phyloP scores from a whole-genome alignment of 2,797 vertebrate species.

The Lithobates sylvaticus region DNA sequence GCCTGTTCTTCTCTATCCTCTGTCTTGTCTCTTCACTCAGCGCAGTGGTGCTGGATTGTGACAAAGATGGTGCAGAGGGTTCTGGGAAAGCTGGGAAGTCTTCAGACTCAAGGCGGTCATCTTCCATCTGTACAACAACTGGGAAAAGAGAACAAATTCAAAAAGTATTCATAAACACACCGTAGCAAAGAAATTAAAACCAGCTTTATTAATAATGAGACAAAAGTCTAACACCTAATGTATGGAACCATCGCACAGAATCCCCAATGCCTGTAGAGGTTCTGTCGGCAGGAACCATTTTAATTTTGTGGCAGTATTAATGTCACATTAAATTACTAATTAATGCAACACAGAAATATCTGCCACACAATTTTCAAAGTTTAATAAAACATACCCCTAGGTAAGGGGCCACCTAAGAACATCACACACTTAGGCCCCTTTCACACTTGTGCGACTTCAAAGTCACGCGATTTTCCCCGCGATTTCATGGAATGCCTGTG shows the following conservation, averaged over 20 bases:
- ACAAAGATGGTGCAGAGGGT: not conserved
- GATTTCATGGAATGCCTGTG: too few relatives aligned
- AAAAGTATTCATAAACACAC: not conserved
- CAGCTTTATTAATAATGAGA: not conserved
- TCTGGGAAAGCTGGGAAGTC: slow-evolving; percentile 33
- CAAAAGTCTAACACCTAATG: not conserved
- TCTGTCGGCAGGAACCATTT: slow-evolving; percentile 85
- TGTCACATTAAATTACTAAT: slow-evolving; percentile 71
- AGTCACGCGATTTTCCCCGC: too few relatives aligned
- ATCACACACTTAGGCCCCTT: too few relatives aligned
- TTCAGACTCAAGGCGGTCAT: slow-evolving; percentile 47
- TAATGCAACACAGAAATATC: slow-evolving; percentile 68
- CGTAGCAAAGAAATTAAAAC: too few relatives aligned
- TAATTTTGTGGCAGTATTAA: slow-evolving; percentile 41
- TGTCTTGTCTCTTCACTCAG: slow-evolving; percentile 86
- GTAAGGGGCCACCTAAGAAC: too few relatives aligned
- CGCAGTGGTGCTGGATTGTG: slow-evolving; percentile 19
- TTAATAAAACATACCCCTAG: too few relatives aligned
- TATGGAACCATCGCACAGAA: slow-evolving; percentile 77
- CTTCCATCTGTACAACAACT: slow-evolving; percentile 66
- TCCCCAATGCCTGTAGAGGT: slow-evolving; percentile 70
- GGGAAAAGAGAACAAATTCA: not conserved
- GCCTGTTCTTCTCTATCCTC: slow-evolving; percentile 87
- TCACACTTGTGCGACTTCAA: too few relatives aligned
- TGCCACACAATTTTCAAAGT: slow-evolving; percentile 15